phyloP scores from a whole-genome alignment of 2,797 vertebrate species.

The Falco biarmicus region DNA sequence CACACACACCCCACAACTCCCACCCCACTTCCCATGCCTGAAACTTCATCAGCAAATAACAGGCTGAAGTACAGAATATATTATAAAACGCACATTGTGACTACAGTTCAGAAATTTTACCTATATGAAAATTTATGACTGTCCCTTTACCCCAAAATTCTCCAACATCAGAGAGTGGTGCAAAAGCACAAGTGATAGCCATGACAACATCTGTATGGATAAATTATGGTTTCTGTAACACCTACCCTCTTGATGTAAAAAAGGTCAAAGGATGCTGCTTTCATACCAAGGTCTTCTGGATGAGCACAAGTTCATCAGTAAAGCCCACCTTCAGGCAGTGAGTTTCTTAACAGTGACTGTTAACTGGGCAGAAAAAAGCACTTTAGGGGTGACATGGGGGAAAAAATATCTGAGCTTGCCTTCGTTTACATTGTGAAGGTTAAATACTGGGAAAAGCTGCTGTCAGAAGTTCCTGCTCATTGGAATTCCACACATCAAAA shows the following conservation, averaged over 20 bases:
- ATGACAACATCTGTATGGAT: constrained; percentile 32
- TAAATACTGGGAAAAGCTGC: background rate
- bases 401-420: background rate
- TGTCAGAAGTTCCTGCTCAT: constrained; percentile 11
- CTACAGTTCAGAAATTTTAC: background rate
- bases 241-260: background rate
- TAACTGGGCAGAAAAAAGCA: background rate
- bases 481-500: constrained; percentile 29
- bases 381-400: background rate
- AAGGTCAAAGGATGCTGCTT: constrained; percentile 43
- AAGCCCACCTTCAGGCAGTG: background rate
- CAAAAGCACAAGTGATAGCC: background rate
- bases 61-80: background rate
- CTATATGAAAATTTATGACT: constrained; percentile 19
- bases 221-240: background rate
- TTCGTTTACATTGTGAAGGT: background rate
- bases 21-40: background rate
- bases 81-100: background rate
- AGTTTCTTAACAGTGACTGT: background rate
- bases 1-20: too few relatives aligned
- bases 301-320: background rate
- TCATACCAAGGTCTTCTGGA: background rate
- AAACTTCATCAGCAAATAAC: background rate
- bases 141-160: background rate
- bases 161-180: constrained; percentile 41